Evolutionary conservation across 1,140 invertebrate genomes (phyloP), one percentile per base, ranked within the genome.

Genomic region (Helicorthomorpha holstii): DNA sequence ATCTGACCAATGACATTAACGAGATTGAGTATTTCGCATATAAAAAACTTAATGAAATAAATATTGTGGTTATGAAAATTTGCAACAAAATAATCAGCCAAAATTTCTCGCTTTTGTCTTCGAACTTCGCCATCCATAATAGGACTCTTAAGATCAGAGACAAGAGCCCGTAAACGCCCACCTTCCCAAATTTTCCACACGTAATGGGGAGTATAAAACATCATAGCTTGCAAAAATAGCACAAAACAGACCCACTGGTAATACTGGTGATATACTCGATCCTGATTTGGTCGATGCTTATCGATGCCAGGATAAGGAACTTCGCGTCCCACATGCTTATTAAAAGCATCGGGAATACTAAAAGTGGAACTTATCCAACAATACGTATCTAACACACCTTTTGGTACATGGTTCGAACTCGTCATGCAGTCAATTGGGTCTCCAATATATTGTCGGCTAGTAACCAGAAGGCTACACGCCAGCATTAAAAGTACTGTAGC

Each of bases 121-220:
- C 12, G 2, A 48, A 58, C 52, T 29, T 85, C 82, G n/a, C n/a
- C n/a, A 58, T 76, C 82, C 12, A 88, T 76, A 43, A 88, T 79
- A 1, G 85, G 85, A 55, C 80, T 82, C 61, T 87, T 88, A 26
- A 90, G 71, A 57, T 89, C 84, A 56, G 86, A 75, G 1, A 87
- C 83, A 14, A 90, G 69, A 80, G 85, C 87, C 66, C 83, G n/a
- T 55, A 89, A 81, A 38, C 84, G 75, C 0, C 85, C 85, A 47
- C 83, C 83, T 65, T 90, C 85, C 84, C 84, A 88, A 0, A 82
- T 82, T 60, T 88, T 89, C 85, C 86, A 90, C 19, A 89, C 66
- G 63, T 88, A 87, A 3, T 87, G 78, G 2, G 89, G 89, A 50
- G 94, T 76, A 69, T 96, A 96, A 71, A 97, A 97, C 42, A 94